phyloP scores from a whole-genome alignment of 2,888 invertebrate species.

The Rhagonycha fulva region DNA sequence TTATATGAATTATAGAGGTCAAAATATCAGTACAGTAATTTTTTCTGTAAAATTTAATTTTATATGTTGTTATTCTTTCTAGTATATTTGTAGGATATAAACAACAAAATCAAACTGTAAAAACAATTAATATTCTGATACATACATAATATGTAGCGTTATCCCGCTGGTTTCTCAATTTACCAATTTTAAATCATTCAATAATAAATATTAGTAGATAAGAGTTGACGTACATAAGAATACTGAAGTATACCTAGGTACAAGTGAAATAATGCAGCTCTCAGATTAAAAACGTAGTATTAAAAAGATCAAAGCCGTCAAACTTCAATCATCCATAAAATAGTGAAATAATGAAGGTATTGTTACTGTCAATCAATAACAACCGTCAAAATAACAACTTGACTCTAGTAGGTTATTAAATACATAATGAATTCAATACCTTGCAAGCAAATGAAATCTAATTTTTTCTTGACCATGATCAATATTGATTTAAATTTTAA shows the following conservation, averaged over 20 bases:
- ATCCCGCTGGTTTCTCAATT: no score
- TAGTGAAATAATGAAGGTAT: neutral
- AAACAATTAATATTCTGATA: no score
- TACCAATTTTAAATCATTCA: no score
- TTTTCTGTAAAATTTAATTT: neutral
- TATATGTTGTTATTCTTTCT: neutral
- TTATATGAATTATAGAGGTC: neutral
- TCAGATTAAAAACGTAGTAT: neutral
- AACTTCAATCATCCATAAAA: neutral
- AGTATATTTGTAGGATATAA: no score
- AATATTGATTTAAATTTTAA: neutral
- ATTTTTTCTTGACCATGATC: neutral
- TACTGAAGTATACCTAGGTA: neutral
- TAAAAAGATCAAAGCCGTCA: neutral
- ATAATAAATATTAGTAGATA: neutral
- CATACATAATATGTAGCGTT: no score
- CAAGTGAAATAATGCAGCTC: neutral
- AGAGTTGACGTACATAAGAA: neutral
- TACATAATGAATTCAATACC: neutral
- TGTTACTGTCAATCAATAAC: neutral
- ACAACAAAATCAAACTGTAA: no score
- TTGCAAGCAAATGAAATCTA: neutral
- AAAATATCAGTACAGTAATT: neutral
- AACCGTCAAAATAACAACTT: neutral
- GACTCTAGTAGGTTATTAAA: neutral